Percentiles rank a stretch among this genome's conserved stretches.
Evolutionary conservation across 2,888 invertebrate species (phyloP).

Genomic region (Thecophora atra): DNA sequence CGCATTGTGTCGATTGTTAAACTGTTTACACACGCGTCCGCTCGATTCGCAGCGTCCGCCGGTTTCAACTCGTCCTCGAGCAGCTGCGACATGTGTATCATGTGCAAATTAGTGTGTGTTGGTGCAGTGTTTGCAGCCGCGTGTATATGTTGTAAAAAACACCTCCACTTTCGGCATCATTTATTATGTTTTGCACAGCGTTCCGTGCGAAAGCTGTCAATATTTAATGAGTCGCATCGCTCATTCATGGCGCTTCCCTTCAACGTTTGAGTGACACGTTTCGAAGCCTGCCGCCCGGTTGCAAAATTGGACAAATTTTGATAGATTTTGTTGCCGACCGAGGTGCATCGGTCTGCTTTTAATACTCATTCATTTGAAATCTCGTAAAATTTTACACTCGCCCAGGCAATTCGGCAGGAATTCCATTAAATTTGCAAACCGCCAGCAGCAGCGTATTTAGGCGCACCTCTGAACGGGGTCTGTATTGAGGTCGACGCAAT

Average conservation of each 20-base stretch:
- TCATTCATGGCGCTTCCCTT: not conserved
- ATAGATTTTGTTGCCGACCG: no score
- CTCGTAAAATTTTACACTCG: no score
- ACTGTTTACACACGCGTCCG: not conserved
- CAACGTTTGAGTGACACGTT: not conserved
- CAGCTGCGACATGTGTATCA: not conserved
- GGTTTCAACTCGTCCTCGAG: constrained; percentile 4
- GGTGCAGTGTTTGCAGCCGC: not conserved
- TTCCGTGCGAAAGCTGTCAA: not conserved
- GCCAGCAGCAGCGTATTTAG: no score
- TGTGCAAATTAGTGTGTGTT: constrained; percentile 2
- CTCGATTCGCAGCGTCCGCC: constrained; percentile 7
- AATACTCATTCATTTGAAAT: no score
- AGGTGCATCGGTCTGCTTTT: no score
- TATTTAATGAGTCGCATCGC: constrained; percentile 5
- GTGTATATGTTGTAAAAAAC: not conserved
- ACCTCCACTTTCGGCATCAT: constrained; percentile 19
- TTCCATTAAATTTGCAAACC: no score
- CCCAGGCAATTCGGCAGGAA: no score
- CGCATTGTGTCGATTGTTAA: constrained; percentile 6
- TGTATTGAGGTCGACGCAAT: no score
- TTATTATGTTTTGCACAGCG: constrained; percentile 32
- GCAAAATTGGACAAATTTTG: not conserved
- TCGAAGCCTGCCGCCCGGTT: not conserved
- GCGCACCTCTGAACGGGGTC: no score